Base-by-base conservation (phyloP, 1,140 invertebrate genomes). In the roundworm (Caenorhabditis elegans) region DNA sequence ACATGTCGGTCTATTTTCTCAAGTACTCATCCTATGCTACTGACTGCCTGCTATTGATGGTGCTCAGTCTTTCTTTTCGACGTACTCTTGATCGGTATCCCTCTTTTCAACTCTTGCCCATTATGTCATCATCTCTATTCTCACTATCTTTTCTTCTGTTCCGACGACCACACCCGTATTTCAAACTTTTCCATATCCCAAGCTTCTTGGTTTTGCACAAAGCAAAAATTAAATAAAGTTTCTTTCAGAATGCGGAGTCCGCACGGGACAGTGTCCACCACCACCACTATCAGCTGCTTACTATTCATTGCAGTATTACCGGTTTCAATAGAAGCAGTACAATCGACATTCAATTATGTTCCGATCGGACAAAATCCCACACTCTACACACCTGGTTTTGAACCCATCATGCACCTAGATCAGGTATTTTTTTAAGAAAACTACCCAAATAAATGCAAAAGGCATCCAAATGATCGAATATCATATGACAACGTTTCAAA, bases 331-430 rank as follows among this genome's bases (percentile, higher is more conserved):
- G 60, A 70, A 70, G 60, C 60, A 39, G 60, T 70, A 11, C 60
- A 70, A 19, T 70, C 60, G 34, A 70, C 60, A 39, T 70, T 77
- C 46, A 53, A 53, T 47, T 81, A 81, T 28, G 75, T 77, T n/a
- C 80, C 80, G 13, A 39, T 77, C 46, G 80, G 80, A 48, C 60
- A 79, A 51, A 89, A 88, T 80, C 86, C 88, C 34, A 80, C 87
- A 26, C 86, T 89, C n/a, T 89, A 89, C 65, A 80, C 82, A 34
- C 88, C 88, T 28, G 88, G 88, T 26, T 82, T 83, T 39, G 88
- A 90, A 55, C 88, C 86, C 17, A 88, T 89, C 46, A 85, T 90
- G 87, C 87, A 88, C 75, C 84, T 88, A 24, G 87, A 88, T 70
- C 87, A 86, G 81, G 85, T 76, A 46, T 65, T 82, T 82, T 36